Base-by-base conservation (phyloP, 1,140 invertebrate genomes). In the Rhagoletis pomonella region DNA sequence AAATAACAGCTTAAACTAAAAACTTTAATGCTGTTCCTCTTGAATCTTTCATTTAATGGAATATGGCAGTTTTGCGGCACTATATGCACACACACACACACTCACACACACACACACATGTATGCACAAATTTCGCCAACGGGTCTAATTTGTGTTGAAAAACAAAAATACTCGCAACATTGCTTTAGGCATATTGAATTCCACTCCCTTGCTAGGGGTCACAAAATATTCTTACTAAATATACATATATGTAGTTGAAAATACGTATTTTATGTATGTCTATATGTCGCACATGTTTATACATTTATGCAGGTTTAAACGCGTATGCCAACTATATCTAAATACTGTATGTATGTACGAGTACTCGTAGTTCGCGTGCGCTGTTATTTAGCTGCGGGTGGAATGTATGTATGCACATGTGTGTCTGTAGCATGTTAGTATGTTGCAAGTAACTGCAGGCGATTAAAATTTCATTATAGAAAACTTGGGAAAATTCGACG, bases 101-200 rank as follows among this genome's bases (percentile, higher is more conserved):
- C n/a, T n/a, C n/a, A n/a, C n/a, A n/a, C n/a, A n/a, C 64, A 29
- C 9, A 17, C 17, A 67, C 64, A 39, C 29, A 19, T 4, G 17
- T n/a, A 17, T 64, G 4, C 17, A 19, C 39, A 85, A 67, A 17
- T 14, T 39, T 4, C 67, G 86, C 86, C 86, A 67, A 10, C 39
- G 86, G 86, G 64, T 69, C 14, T 87, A 87, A 87, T 87, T 87
- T 87, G 62, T 55, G 86, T 69, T 67, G 86, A 87, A 87, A 87
- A 87, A 87, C 60, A 87, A 65, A 87, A 87, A 87, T 69, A 67
- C 62, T 87, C 17, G 73, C 62, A 55, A 69, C 39, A 59, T 85
- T 62, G 29, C 84, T 29, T 10, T 10, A 47, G 84, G 84, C 59
- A 85, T 60, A 62, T 60, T 62, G 55, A 81, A 44, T 85, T 29